Evolutionary conservation across 2,797 vertebrate species (phyloP).

Genomic region (Distichodus sexfasciatus): DNA sequence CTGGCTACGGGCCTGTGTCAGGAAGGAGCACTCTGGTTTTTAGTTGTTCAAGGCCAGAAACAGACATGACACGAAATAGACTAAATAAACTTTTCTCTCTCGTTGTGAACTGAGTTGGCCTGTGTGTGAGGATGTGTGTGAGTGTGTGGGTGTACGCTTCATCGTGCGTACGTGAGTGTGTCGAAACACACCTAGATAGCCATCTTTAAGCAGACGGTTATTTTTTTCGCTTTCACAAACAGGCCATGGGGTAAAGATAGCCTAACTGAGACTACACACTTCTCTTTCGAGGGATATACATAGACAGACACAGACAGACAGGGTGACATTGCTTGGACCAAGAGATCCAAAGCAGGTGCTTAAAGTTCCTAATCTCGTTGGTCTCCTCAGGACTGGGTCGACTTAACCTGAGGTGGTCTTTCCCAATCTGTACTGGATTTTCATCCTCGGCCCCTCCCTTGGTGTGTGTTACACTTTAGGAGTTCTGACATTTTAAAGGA

Average conservation of each 20-base stretch:
- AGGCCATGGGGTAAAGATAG: not conserved
- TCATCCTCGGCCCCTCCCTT: not conserved
- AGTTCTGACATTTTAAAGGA: not conserved
- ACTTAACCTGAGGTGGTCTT: slow-evolving; percentile 76
- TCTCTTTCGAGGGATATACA: slow-evolving; percentile 34
- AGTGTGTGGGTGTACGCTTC: too few species aligned
- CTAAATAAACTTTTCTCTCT: too few species aligned
- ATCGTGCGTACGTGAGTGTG: too few species aligned
- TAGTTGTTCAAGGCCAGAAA: too few species aligned
- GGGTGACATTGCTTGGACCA: slow-evolving; percentile 51
- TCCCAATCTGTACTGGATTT: slow-evolving; percentile 61
- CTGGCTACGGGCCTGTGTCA: too few species aligned
- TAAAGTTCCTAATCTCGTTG: slow-evolving; percentile 63
- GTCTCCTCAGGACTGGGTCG: slow-evolving; percentile 63
- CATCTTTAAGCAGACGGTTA: too few species aligned
- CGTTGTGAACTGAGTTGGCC: too few species aligned
- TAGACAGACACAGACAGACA: slow-evolving; percentile 43
- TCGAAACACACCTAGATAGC: too few species aligned
- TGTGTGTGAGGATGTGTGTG: too few species aligned
- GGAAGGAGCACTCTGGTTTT: too few species aligned
- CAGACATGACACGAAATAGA: too few species aligned
- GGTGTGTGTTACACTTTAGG: not conserved
- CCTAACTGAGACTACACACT: not conserved
- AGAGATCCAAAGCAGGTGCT: slow-evolving; percentile 68
- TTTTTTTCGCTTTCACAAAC: slow-evolving; percentile 8